A percentile compares a stretch with the other conserved stretches of the same genome.
Evolutionary conservation across 2,113 vertebrate genomes (phyloP).

Genomic region (Rallus limicola): DNA sequence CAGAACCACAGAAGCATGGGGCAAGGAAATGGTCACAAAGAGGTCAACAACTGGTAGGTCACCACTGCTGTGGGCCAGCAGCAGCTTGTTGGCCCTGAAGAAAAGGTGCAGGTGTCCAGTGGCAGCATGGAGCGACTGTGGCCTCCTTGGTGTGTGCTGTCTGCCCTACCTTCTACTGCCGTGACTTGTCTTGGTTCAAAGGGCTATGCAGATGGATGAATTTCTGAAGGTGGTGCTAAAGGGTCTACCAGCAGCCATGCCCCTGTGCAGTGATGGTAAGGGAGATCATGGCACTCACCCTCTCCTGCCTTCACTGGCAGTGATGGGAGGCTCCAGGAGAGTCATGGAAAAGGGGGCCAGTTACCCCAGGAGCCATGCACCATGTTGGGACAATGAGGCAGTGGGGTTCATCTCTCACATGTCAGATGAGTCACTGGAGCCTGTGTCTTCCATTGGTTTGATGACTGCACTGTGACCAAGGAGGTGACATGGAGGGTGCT

Average conservation of each 20-base stretch:
- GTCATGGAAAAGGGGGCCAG: fast-evolving
- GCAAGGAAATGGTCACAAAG: background rate
- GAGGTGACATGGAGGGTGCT: background rate
- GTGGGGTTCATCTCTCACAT: background rate
- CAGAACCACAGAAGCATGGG: background rate
- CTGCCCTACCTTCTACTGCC: background rate
- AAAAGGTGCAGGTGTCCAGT: fast-evolving
- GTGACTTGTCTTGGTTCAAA: fast-evolving
- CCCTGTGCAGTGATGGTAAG: background rate
- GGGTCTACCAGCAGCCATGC: background rate
- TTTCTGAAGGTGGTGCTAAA: background rate
- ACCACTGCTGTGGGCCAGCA: background rate
- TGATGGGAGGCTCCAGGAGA: background rate
- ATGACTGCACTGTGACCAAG: background rate
- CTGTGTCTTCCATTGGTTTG: fast-evolving
- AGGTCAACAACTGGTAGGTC: fast-evolving
- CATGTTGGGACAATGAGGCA: fast-evolving
- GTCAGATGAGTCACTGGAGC: background rate
- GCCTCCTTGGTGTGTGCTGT: background rate
- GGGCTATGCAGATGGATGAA: fast-evolving
- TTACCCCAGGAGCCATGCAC: background rate
- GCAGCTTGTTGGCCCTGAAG: fast-evolving
- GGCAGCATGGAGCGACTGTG: fast-evolving
- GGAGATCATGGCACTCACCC: background rate
- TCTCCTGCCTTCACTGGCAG: background rate